Conservation (phyloP, 2,888 invertebrate species). For the Spodoptera littoralis region DNA sequence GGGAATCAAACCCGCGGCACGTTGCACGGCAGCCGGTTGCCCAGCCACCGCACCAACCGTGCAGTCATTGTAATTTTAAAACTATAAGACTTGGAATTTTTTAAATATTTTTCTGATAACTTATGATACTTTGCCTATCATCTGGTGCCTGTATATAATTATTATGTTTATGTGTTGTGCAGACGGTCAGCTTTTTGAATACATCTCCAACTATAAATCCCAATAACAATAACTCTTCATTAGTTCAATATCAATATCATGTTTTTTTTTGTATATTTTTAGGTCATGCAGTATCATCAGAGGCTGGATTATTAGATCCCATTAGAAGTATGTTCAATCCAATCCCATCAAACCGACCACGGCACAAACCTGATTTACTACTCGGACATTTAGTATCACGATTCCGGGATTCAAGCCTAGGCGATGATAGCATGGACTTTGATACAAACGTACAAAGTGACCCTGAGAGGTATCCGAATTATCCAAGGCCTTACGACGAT, state of each 20-base stretch:
- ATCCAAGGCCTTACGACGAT: too few relatives aligned
- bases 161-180: too few relatives aligned
- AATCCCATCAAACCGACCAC: background rate
- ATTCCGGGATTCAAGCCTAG: slow-evolving; percentile 4
- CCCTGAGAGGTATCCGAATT: background rate
- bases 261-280: slow-evolving; percentile 12
- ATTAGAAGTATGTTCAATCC: slow-evolving; percentile 25
- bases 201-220: too few relatives aligned
- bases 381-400: slow-evolving; percentile 17
- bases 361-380: background rate
- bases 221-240: background rate
- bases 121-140: too few relatives aligned
- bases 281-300: slow-evolving; percentile 21
- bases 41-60: too few relatives aligned
- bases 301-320: slow-evolving; percentile 30
- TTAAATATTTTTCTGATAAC: too few relatives aligned
- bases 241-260: background rate
- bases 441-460: slow-evolving; percentile 1
- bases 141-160: too few relatives aligned
- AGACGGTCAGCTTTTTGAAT: too few relatives aligned
- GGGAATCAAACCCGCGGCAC: too few relatives aligned
- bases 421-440: background rate
- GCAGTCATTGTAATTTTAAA: too few relatives aligned
- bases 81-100: too few relatives aligned
- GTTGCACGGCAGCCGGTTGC: too few relatives aligned